Conservation (phyloP, 1,140 invertebrate genomes). For the Leucophenga varia region DNA sequence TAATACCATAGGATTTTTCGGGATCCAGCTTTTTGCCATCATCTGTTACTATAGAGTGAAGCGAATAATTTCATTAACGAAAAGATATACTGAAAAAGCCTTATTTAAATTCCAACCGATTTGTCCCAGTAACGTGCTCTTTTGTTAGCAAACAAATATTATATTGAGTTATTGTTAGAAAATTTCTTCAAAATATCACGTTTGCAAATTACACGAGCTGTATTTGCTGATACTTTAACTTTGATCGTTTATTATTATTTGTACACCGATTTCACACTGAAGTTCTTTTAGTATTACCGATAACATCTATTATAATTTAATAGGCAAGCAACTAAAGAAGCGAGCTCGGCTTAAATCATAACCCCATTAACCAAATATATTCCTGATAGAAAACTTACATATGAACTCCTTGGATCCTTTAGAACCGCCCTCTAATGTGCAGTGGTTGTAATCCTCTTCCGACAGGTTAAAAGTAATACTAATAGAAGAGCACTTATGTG, state of each 20-base stretch:
- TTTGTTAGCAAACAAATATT: background rate
- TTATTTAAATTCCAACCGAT: background rate
- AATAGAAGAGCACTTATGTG: slow-evolving; percentile 46
- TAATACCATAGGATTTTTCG: background rate
- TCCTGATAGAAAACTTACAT: slow-evolving; percentile 40
- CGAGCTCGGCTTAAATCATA: too few relatives aligned
- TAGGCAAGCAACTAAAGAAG: too few relatives aligned
- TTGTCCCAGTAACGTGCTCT: background rate
- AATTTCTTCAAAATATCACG: too few relatives aligned
- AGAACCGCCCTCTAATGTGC: slow-evolving; percentile 17
- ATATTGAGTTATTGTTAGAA: too few relatives aligned
- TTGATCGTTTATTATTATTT: too few relatives aligned
- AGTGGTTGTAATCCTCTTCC: slow-evolving; percentile 7
- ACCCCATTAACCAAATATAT: too few relatives aligned
- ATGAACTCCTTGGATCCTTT: slow-evolving; percentile 49
- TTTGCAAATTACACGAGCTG: too few relatives aligned
- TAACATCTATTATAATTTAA: too few relatives aligned
- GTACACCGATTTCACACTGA: too few relatives aligned
- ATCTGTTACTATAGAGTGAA: slow-evolving; percentile 34
- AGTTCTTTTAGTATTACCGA: too few relatives aligned
- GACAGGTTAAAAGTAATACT: slow-evolving; percentile 36
- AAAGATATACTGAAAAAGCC: slow-evolving; percentile 1
- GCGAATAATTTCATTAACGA: too few relatives aligned
- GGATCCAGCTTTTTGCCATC: slow-evolving; percentile 40
- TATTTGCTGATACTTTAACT: too few relatives aligned